A percentile compares a stretch with the other conserved stretches of the same genome.
Evolutionary conservation across 2,113 vertebrate species (phyloP).

Genomic region (Phaethon lepturus): DNA sequence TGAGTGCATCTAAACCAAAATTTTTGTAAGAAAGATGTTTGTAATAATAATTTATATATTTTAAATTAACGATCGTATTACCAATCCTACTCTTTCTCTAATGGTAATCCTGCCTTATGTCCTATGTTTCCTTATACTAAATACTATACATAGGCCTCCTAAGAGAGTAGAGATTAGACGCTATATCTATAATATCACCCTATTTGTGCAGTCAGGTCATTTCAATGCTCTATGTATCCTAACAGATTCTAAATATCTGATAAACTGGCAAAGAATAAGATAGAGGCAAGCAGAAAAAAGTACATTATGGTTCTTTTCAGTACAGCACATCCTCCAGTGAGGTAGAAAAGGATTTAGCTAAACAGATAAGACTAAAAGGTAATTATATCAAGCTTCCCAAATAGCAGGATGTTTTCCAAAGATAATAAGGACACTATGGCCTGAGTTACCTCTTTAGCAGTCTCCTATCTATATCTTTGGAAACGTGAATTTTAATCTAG

Average conservation of each 20-base stretch:
- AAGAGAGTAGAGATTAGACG: background rate
- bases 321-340: background rate
- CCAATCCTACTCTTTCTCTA: background rate
- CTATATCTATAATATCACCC: background rate
- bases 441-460: background rate
- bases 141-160: fast-evolving
- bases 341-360: background rate
- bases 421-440: background rate
- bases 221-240: background rate
- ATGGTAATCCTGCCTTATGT: background rate
- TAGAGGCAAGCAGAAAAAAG: background rate
- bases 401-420: background rate
- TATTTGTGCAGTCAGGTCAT: background rate
- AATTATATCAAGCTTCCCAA: background rate
- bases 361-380: background rate
- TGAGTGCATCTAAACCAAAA: background rate
- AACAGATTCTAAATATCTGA: background rate
- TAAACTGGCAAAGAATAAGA: background rate
- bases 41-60: background rate
- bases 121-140: fast-evolving
- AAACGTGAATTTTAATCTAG: background rate
- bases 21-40: background rate
- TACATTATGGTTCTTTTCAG: background rate
- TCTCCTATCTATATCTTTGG: no score
- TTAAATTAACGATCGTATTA: background rate